phyloP scores from a whole-genome alignment of 2,888 invertebrate species.

The Platycheirus albimanus region DNA sequence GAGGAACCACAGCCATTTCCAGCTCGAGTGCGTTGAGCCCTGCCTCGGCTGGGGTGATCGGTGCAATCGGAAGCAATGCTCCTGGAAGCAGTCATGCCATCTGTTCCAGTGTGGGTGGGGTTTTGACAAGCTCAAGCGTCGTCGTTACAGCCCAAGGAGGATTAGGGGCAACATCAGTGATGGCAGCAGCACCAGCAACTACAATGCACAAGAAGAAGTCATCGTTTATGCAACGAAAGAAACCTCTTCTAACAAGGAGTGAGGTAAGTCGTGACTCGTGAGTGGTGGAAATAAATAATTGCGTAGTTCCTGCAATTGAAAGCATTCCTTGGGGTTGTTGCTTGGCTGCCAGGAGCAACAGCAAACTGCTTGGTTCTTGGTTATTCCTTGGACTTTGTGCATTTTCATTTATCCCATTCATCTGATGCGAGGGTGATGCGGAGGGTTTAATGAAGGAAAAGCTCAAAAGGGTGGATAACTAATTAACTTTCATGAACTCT shows the following conservation, averaged over 20 bases:
- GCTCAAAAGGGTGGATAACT: conserved; percentile 32
- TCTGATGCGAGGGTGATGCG: not conserved
- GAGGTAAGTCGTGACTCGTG: conserved; percentile 84
- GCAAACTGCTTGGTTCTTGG: not conserved
- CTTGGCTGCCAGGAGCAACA: not conserved
- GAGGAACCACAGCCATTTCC: conserved; percentile 58
- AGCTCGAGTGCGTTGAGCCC: conserved; percentile 69
- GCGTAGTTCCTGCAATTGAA: conserved; percentile 37
- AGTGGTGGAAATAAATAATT: conserved; percentile 50
- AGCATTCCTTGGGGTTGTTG: conserved; percentile 34
- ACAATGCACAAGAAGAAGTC: conserved; percentile 80
- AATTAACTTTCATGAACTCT: conserved; percentile 60
- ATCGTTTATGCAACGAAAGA: conserved; percentile 81
- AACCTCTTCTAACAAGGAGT: conserved; percentile 82
- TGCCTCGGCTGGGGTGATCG: conserved; percentile 34
- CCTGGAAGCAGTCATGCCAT: conserved; percentile 29
- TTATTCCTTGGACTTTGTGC: conserved; percentile 31
- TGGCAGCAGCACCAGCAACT: conserved; percentile 52
- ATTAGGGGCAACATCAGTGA: conserved; percentile 53
- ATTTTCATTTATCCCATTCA: conserved; percentile 1
- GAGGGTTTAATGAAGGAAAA: too few relatives aligned
- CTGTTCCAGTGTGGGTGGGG: conserved; percentile 23
- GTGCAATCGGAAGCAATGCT: conserved; percentile 25
- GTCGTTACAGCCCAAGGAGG: conserved; percentile 58
- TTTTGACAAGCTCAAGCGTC: conserved; percentile 41